Evolutionary conservation across 35 echinoderm and acorn worm species (phyloP), one percentile per base, ranked within the genome.

Genomic region (Heliocidaris tuberculata): DNA sequence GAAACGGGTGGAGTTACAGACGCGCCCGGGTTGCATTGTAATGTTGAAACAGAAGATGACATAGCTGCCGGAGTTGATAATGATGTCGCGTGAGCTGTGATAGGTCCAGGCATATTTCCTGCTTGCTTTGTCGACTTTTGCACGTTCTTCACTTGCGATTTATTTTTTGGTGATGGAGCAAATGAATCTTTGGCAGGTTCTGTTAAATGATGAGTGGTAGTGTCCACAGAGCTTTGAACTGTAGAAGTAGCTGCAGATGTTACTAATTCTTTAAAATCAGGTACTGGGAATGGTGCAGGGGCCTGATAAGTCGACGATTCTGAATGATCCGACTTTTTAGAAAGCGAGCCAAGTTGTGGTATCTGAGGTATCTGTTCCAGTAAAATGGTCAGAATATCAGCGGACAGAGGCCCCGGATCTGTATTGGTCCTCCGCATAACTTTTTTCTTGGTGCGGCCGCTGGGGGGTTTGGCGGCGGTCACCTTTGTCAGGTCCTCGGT

Each of bases 401-500:
- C 31, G 50, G 91, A 31, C 13, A 93, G 91, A 42, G 94, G 86
- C 48, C 94, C 85, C 2, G 94, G 94, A 90, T 95, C 94, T 1
- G 94, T 59, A 56, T 95, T 60, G 24, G 94, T 88, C 35, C 94
- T 88, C 27, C 94, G 48, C 71, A 95, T 50, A 7, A 48, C 86
- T 90, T 95, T 85, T 12, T 4, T n/a, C 94, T 30, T 90, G 86
- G 94, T 54, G 7, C 42, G 70, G 32, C 93, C 49, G 49, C 31
- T 90, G 95, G 95, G 35, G 86, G 85, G 35, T 94, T 96, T 31
- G 49, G 86, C 49, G 60, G 86, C 88, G 86, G 71, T 30, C 31
- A 91, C 94, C 86, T 88, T 93, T 13, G 91, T 93, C 85, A 95
- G 86, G 54, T 96, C 95, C 35, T 96, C 96, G 21, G 90, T 91